Base-by-base conservation (phyloP, 2,888 invertebrate species). In the Philereme vetulata region DNA sequence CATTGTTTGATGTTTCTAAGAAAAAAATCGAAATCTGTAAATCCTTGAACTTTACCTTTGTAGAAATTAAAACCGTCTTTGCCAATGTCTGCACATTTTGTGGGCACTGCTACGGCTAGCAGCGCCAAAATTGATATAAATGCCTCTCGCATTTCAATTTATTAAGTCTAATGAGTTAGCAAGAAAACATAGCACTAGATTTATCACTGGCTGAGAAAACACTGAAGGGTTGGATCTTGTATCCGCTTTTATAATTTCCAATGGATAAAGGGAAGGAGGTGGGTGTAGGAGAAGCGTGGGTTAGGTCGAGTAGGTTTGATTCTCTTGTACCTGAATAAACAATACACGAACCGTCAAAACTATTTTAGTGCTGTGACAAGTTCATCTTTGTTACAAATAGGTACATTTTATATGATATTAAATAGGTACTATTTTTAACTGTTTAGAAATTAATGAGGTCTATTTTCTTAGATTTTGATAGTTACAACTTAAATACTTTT, bases 31-130 rank as follows among this genome's bases (percentile, higher is more conserved):
- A 21, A 21, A 21, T 21, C 21, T 21, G 2, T 21, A 21, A 21
- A 21, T 21, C 21, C 21, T 21, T 21, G 21, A 21, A 21, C 21
- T 21, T 21, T 76, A 90, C 91, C 91, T 89, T 91, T 91, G 70
- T 90, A 90, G 70, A 84, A 88, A 78, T 90, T 91, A 75, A 90
- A 89, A 62, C 88, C 90, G 62, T 90, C 89, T 67, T 84, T 88
- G 44, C 84, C 85, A 47, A 82, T 68, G 49, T 87, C 88, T 6
- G 85, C 77, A 62, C 82, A 75, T 70, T 78, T 78, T 48, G 70
- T 72, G 21, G 80, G 67, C 34, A 72, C 71, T 9, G 78, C 70
- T n/a, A 83, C 64, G 4, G 72, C 83, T 42, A 84, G 68, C 33
- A 89, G 66, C 57, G 82, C 82, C 55, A 89, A 71, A 74, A 89